A percentile compares a stretch with the other conserved stretches of the same genome.
phyloP scores from a whole-genome alignment of 2,113 vertebrate species.

The Ptychochromis oligacanthus region DNA sequence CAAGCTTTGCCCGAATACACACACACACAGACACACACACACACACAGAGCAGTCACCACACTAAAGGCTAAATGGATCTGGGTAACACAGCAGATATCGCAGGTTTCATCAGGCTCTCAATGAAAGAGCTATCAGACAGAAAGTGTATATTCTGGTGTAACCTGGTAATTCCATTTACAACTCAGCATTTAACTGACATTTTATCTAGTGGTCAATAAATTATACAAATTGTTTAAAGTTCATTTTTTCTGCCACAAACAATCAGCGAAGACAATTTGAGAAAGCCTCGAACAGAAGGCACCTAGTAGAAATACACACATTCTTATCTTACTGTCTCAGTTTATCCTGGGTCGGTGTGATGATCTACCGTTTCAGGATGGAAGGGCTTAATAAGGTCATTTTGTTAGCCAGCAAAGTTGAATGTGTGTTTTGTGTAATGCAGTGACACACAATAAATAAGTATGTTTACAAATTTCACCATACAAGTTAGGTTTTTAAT shows the following conservation, averaged over 20 bases:
- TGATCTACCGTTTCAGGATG: background rate
- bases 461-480: background rate
- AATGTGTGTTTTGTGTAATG: background rate
- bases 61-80: constrained; percentile 56
- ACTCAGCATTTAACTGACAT: constrained; percentile 47
- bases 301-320: background rate
- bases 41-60: constrained; percentile 12
- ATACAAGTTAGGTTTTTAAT: background rate
- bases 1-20: constrained; percentile 21
- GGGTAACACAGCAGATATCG: constrained; percentile 53
- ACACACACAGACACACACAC: constrained; percentile 11
- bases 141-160: constrained; percentile 44
- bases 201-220: constrained; percentile 56
- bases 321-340: background rate
- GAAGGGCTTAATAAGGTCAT: background rate
- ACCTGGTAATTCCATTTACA: constrained; percentile 61
- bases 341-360: background rate
- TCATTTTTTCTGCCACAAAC: constrained; percentile 6
- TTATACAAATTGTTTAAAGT: constrained; percentile 49
- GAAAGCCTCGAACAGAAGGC: background rate
- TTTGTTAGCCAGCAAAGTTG: background rate
- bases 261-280: background rate
- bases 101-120: constrained; percentile 58
- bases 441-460: background rate
- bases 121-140: constrained; percentile 55